Conservation (phyloP, 1,140 invertebrate genomes). For the Eciton burchellii region DNA sequence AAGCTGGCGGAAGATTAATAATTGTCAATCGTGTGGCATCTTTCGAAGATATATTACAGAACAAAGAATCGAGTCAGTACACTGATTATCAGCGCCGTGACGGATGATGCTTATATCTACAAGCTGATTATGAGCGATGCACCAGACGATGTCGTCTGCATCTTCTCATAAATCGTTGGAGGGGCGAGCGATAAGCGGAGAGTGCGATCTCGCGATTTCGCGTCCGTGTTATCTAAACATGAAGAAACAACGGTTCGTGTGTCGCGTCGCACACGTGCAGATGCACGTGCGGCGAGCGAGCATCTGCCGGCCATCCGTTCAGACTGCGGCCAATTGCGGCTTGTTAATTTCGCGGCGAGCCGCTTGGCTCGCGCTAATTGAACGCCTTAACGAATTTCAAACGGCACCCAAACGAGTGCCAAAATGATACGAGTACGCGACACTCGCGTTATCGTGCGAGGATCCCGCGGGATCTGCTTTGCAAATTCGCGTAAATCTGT, state of each 20-base stretch:
- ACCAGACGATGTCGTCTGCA: too few relatives aligned
- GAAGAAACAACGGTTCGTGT: conserved; percentile 37
- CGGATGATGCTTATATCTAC: too few relatives aligned
- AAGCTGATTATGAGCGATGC: too few relatives aligned
- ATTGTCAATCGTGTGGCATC: too few relatives aligned
- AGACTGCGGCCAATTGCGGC: conserved; percentile 79
- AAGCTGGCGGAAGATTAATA: too few relatives aligned
- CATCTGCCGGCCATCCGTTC: conserved; percentile 79
- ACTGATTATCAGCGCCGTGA: too few relatives aligned
- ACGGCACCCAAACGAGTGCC: conserved; percentile 23
- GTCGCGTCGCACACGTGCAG: conserved; percentile 52
- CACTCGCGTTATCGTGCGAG: too few relatives aligned
- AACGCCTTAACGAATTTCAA: conserved; percentile 64
- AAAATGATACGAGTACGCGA: conserved; percentile 47
- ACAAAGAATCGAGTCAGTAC: too few relatives aligned
- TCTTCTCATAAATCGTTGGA: neutral
- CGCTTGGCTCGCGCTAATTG: conserved; percentile 76
- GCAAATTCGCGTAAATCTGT: too few relatives aligned
- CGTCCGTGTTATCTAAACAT: conserved; percentile 21
- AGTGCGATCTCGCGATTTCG: neutral
- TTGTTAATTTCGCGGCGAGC: conserved; percentile 78
- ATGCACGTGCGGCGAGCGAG: conserved; percentile 64
- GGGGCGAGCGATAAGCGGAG: neutral
- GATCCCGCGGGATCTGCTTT: too few relatives aligned
- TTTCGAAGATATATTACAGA: too few relatives aligned